Evolutionary conservation across 2,113 vertebrate genomes (phyloP).

Genomic region (Proteles cristata): DNA sequence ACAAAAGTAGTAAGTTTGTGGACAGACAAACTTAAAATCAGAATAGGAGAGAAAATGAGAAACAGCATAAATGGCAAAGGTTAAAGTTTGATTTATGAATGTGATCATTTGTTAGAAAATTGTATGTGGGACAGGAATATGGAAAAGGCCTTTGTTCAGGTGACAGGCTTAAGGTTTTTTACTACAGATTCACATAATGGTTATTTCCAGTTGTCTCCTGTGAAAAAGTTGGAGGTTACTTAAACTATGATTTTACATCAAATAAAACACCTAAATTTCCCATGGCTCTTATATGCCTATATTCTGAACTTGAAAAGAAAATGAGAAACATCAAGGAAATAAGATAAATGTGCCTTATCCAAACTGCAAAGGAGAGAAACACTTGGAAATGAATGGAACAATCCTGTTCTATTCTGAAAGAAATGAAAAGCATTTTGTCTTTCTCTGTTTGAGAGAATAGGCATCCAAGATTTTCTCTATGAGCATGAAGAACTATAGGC

Average conservation of each 20-base stretch:
- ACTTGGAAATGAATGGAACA: constrained; percentile 11
- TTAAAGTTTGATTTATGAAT: not conserved
- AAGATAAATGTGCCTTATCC: not conserved
- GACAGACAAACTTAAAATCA: not conserved
- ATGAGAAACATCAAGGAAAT: not conserved
- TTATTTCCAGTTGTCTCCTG: not conserved
- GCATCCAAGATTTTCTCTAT: constrained; percentile 24
- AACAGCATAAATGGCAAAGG: not conserved
- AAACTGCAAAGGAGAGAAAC: not conserved
- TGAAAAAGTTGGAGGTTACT: constrained; percentile 8
- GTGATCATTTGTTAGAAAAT: not conserved
- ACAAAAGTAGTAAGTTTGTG: not conserved
- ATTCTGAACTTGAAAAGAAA: constrained; percentile 57
- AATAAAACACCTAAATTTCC: constrained; percentile 14
- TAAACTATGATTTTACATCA: constrained; percentile 34
- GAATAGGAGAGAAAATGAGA: not conserved
- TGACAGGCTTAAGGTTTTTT: not conserved
- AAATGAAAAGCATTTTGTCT: constrained; percentile 53
- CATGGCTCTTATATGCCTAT: constrained; percentile 37
- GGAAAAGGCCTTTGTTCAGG: not conserved
- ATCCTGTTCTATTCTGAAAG: constrained; percentile 40
- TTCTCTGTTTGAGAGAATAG: constrained; percentile 56
- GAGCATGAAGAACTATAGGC: constrained; percentile 22
- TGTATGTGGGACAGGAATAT: not conserved
- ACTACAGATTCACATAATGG: not conserved